Conservation (phyloP, 2,797 vertebrate genomes). For the Megalops cyprinoides region DNA sequence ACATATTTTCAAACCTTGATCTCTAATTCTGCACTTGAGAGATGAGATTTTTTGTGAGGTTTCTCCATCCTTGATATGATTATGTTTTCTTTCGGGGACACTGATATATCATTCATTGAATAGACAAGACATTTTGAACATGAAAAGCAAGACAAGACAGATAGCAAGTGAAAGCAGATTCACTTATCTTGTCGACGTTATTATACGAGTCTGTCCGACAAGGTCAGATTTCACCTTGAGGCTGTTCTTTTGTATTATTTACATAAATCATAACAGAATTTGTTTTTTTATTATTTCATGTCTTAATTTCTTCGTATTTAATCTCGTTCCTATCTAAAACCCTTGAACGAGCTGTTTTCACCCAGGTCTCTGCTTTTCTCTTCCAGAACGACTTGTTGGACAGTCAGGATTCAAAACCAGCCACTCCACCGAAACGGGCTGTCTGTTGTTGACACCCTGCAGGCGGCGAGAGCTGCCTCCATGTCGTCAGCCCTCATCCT, state of each 20-base stretch:
- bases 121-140: slow-evolving; percentile 30
- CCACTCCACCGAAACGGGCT: no score
- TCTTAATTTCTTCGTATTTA: slow-evolving; percentile 28
- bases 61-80: slow-evolving; percentile 60
- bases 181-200: slow-evolving; percentile 45
- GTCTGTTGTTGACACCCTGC: no score
- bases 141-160: slow-evolving; percentile 32
- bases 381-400: no score
- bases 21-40: slow-evolving; percentile 48
- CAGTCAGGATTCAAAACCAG: no score
- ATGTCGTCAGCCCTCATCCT: no score
- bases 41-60: slow-evolving; percentile 50
- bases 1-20: slow-evolving; percentile 47
- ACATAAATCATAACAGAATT: not conserved
- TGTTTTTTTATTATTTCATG: not conserved
- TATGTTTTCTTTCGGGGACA: slow-evolving; percentile 52
- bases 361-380: no score
- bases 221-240: not conserved
- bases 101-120: slow-evolving; percentile 46
- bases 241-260: not conserved
- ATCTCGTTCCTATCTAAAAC: no score
- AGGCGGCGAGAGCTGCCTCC: no score
- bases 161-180: slow-evolving; percentile 41
- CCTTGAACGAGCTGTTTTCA: no score
- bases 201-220: slow-evolving; percentile 29